These are phyloP conservation scores for Tinamus major DNA, from an alignment of 2,797 vertebrate genomes.

Conservation along the genomic window DNA sequence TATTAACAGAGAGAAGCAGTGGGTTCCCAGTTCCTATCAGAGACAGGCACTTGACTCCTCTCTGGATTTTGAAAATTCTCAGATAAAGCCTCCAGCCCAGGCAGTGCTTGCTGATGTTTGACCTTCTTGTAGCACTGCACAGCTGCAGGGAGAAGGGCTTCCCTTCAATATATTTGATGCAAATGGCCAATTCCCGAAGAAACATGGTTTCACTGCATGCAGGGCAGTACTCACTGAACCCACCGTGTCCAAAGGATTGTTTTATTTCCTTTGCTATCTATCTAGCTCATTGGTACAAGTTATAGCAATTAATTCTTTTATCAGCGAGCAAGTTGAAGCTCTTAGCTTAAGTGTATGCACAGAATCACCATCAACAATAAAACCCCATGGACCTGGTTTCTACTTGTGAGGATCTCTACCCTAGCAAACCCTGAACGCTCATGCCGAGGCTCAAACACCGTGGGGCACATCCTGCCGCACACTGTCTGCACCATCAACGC, in stretches of 20 bases:
- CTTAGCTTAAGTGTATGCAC: background rate
- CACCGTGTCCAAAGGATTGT: background rate
- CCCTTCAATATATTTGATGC: background rate
- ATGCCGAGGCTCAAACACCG: accelerated
- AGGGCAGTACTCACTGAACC: background rate
- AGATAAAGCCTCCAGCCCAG: background rate
- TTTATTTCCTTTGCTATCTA: background rate
- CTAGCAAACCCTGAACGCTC: background rate
- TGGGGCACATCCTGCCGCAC: background rate
- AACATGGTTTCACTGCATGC: background rate
- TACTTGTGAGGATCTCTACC: background rate
- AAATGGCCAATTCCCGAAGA: background rate
- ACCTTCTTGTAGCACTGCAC: background rate
- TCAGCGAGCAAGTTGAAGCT: background rate
- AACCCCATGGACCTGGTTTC: background rate
- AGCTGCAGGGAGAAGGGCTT: background rate
- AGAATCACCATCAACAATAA: background rate
- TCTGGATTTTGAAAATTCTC: background rate
- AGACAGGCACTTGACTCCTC: background rate
- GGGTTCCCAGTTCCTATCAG: background rate
- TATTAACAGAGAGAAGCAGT: background rate
- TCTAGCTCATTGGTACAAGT: background rate
- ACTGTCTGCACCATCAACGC: accelerated
- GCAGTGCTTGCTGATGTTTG: background rate
- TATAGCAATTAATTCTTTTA: background rate